A percentile compares a stretch with the other conserved stretches of the same genome.
Evolutionary conservation across 2,113 vertebrate genomes (phyloP).

Genomic region (Eulacestoma nigropectus): DNA sequence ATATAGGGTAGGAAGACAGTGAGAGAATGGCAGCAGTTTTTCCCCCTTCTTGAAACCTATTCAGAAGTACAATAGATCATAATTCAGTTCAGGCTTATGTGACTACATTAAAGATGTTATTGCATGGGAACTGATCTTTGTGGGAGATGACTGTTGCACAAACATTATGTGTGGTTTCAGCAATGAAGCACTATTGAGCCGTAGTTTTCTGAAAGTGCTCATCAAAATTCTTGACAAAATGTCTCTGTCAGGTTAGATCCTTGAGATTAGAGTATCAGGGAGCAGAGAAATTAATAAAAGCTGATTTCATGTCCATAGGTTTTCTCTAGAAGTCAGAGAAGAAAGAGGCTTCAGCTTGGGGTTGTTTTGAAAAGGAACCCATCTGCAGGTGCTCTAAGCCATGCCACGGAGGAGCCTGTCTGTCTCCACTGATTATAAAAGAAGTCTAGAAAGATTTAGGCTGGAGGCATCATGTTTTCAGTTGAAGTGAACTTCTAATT

Average conservation of each 20-base stretch:
- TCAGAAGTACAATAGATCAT: background rate
- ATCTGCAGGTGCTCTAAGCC: background rate
- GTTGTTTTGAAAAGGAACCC: background rate
- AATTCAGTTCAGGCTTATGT: background rate
- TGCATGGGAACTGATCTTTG: background rate
- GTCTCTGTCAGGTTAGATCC: background rate
- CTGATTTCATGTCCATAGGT: background rate
- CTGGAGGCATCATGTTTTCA: background rate
- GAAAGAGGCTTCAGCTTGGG: background rate
- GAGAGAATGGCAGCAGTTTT: background rate
- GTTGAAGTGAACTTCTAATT: background rate
- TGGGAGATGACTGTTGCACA: background rate
- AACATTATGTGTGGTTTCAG: background rate
- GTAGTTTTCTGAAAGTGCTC: background rate
- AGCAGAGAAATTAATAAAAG: background rate
- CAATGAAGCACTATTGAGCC: background rate
- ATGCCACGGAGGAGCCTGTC: background rate
- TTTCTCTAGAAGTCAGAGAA: background rate
- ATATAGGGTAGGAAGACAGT: background rate
- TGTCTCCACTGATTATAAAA: background rate
- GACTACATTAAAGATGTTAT: background rate
- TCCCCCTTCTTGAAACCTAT: background rate
- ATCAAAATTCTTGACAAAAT: background rate
- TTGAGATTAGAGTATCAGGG: background rate
- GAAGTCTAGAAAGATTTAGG: background rate